These are phyloP conservation scores for Apus apus DNA, from an alignment of 2,113 vertebrate species.

Conservation along the genomic window DNA sequence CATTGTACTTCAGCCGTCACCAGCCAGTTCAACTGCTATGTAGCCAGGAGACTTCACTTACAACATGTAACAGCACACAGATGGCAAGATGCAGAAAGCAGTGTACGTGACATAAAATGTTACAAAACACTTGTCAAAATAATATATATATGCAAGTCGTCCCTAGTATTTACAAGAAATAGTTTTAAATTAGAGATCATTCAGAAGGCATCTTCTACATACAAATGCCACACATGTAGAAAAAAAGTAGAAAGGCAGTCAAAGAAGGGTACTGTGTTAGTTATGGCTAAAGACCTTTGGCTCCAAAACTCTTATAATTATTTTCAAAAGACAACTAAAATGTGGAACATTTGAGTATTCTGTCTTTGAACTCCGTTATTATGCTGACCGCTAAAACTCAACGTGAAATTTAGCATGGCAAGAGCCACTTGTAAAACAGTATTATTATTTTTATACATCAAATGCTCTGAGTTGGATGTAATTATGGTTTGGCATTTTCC, in stretches of 20 bases:
- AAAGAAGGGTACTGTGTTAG: conserved; percentile 32
- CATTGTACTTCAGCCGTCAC: conserved; percentile 31
- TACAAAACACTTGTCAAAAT: conserved; percentile 54
- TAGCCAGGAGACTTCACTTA: conserved; percentile 41
- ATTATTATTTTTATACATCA: conserved; percentile 46
- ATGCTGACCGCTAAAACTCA: conserved; percentile 41
- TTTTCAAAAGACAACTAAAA: conserved; percentile 50
- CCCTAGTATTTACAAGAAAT: conserved; percentile 49
- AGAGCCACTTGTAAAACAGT: conserved; percentile 38
- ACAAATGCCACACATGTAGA: not conserved
- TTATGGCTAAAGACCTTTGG: conserved; percentile 60
- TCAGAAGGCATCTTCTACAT: conserved; percentile 48
- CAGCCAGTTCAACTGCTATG: conserved; percentile 33
- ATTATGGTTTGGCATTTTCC: conserved; percentile 58
- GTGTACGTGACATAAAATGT: not conserved
- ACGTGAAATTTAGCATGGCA: conserved; percentile 58
- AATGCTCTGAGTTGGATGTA: conserved; percentile 28
- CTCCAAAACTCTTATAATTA: conserved; percentile 15
- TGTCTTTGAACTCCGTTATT: conserved; percentile 24
- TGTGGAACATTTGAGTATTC: not conserved
- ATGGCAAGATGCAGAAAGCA: conserved; percentile 14
- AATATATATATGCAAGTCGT: conserved; percentile 39
- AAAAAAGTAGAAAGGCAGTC: conserved; percentile 33
- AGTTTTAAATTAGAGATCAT: conserved; percentile 57
- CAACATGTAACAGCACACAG: not conserved